Evolutionary conservation across 2,797 vertebrate genomes (phyloP), one percentile per base, ranked within the genome.

Genomic region (Jordanella pulchra): DNA sequence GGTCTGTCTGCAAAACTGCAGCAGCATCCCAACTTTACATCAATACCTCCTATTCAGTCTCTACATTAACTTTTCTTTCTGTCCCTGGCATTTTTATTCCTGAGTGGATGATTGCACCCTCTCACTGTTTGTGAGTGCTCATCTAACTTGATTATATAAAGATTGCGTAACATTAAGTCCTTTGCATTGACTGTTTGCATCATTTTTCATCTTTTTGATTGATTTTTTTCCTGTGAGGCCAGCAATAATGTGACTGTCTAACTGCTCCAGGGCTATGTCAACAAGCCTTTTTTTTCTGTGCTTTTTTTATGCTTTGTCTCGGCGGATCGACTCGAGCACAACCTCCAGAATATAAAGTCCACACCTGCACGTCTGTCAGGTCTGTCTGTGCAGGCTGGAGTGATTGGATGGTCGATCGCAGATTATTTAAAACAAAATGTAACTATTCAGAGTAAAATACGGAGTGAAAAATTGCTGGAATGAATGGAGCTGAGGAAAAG

Each of bases 71-170:
- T 35, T 28, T 45, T 51, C 27, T 54, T 44, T 72, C n/a, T 23
- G 72, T 78, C 27, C 23, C n/a, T 45, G 45, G 30, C 14, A 30
- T 74, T 83, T 80, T 53, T 73, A 64, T 28, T 32, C 61, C 71
- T 11, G 67, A 77, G 79, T 71, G 76, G 81, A 86, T 83, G 79
- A 81, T 82, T 84, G 35, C 39, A 60, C 64, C 0, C 79, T 73
- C 73, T 73, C 76, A 32, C 18, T 45, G 7, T 71, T 66, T 77
- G 73, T n/a, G 53, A 86, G 67, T 35, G 69, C 73, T 83, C 53
- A n/a, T 61, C 83, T 83, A 72, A 89, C 81, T 80, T 66, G 75
- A 91, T 91, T 89, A 89, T 71, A 77, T 88, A 92, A 90, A 83
- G 58, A 84, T 86, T 91, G 82, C 78, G 76, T 85, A 89, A 90